Conservation (phyloP, 1,140 invertebrate species). For the Drosophila jambulina region DNA sequence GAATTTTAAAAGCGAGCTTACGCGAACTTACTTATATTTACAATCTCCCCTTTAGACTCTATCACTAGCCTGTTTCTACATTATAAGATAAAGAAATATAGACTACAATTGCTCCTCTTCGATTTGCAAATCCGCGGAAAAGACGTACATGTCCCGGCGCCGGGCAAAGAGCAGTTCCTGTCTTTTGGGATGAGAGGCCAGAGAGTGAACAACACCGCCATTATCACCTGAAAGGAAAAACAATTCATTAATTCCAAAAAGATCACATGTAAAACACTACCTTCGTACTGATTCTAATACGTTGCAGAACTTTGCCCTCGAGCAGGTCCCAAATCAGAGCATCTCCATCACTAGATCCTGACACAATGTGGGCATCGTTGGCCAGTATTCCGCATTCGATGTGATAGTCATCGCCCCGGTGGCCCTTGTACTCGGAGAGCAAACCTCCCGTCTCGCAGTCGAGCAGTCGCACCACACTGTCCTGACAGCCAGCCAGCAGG, state of each 20-base stretch:
- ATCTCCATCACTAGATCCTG: constrained; percentile 94
- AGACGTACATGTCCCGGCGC: constrained; percentile 89
- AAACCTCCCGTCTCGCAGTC: constrained; percentile 95
- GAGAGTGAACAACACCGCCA: constrained; percentile 88
- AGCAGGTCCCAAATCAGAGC: constrained; percentile 96
- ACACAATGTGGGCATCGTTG: constrained; percentile 93
- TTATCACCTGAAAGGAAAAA: constrained; percentile 68
- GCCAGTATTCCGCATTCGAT: constrained; percentile 94
- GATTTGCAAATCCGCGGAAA: constrained; percentile 81
- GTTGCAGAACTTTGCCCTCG: constrained; percentile 88
- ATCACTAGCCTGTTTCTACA: background rate
- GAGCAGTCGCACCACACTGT: constrained; percentile 92
- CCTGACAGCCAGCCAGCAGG: constrained; percentile 92
- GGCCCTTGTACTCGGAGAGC: constrained; percentile 92
- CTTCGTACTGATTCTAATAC: constrained; percentile 85
- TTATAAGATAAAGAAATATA: background rate
- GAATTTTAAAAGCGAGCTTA: no score
- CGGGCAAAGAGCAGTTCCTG: constrained; percentile 89
- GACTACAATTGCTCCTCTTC: constrained; percentile 66
- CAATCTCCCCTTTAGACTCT: background rate
- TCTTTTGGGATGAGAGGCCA: constrained; percentile 90
- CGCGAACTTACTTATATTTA: background rate
- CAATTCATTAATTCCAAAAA: background rate
- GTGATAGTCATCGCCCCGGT: constrained; percentile 91
- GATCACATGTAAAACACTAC: background rate